Evolutionary conservation across 2,797 vertebrate species (phyloP), one percentile per base, ranked within the genome.

Genomic region (Neosalanx taihuensis): DNA sequence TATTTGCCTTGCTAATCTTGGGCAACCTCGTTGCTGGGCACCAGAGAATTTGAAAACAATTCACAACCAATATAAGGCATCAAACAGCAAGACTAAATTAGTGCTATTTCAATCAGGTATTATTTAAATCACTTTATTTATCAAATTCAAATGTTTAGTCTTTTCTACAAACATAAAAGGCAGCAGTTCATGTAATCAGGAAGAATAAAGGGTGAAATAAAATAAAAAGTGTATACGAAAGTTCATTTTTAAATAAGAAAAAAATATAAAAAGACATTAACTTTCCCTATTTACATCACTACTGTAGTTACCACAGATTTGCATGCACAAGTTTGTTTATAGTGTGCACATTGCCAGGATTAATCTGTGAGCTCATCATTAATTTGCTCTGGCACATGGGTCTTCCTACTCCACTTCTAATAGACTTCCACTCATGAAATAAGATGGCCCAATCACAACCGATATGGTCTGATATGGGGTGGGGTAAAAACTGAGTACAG

Each of bases 231-330:
- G 26, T 74, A 59, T 2, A 63, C 58, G 18, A 76, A 77, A 74
- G 74, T 72, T 29, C 64, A 65, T 81, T 82, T 82, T 82, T 82
- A 79, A 83, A 61, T 78, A 63, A 75, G 29, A 82, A 80, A 83
- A 61, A 37, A 59, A 49, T 29, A 72, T 60, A 74, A 70, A 80
- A 64, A 74, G 58, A 53, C 23, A 72, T 33, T 63, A 51, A 76
- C 10, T 26, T 35, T 65, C 66, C 61, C 31, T 83, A 83, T 83
- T 75, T 83, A 83, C 85, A 85, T 76, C n/a, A n/a, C 64, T 67
- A 76, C 61, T 62, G 66, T 71, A 6, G 67, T 68, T 61, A 59
- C 60, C 70, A 74, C 57, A 56, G 29, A 46, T 46, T 61, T 61
- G 26, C 59, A 58, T 65, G 70, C 35, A 26, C 51, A 2, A 64